These are phyloP conservation scores for Chaenocephalus aceratus DNA, from an alignment of 2,113 vertebrate genomes.

Conservation along the genomic window DNA sequence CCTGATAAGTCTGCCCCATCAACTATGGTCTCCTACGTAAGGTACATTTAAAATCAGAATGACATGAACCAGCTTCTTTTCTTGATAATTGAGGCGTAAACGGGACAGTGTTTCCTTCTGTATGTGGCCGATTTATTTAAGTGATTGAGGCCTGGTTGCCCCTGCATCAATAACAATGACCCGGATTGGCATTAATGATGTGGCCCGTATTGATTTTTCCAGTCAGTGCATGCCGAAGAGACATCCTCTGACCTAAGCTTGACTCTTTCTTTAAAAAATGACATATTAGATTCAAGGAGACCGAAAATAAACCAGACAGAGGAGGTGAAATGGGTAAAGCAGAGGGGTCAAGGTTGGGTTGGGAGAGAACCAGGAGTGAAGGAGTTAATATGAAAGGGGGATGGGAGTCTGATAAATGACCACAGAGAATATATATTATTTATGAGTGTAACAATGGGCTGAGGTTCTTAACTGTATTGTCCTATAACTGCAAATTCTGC, in stretches of 20 bases:
- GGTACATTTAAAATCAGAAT: constrained; percentile 1
- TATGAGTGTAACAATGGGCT: background rate
- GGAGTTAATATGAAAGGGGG: background rate
- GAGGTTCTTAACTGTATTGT: background rate
- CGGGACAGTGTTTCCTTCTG: background rate
- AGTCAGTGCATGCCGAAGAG: constrained; percentile 35
- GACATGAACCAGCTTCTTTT: background rate
- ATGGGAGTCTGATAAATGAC: constrained; percentile 39
- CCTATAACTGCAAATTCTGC: constrained; percentile 14
- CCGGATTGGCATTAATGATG: constrained; percentile 59
- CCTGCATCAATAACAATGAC: constrained; percentile 34
- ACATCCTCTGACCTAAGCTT: constrained; percentile 37
- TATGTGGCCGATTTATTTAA: constrained; percentile 31
- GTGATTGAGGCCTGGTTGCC: constrained; percentile 31
- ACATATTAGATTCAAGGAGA: constrained; percentile 31
- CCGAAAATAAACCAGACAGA: background rate
- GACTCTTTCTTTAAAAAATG: constrained; percentile 6
- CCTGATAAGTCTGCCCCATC: background rate
- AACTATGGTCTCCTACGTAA: background rate
- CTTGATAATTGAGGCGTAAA: background rate
- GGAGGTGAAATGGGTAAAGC: background rate
- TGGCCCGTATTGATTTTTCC: constrained; percentile 66
- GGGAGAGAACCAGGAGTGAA: background rate
- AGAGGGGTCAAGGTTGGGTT: background rate
- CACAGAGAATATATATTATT: constrained; percentile 3